phyloP scores from a whole-genome alignment of 2,797 vertebrate species.

The Hydrocynus forskahlii region DNA sequence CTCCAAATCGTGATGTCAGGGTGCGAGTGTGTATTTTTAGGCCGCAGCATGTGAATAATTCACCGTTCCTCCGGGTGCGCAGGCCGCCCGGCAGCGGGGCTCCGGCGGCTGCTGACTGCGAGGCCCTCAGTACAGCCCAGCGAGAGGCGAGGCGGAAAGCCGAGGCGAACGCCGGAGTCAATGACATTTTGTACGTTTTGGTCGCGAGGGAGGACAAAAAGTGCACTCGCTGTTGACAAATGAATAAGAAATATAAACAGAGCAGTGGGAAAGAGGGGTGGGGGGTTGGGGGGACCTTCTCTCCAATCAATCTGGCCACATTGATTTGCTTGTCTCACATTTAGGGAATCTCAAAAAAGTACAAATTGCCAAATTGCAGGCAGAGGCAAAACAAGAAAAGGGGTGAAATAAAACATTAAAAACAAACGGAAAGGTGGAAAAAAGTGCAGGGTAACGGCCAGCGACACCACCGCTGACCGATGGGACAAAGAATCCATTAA shows the following conservation, averaged over 20 bases:
- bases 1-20: constrained; percentile 56
- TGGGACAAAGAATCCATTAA: constrained; percentile 67
- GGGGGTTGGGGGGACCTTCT: constrained; percentile 51
- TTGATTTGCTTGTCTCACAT: constrained; percentile 63
- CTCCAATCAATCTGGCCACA: constrained; percentile 58
- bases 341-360: constrained; percentile 55
- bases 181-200: constrained; percentile 73
- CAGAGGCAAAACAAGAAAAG: constrained; percentile 43
- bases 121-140: constrained; percentile 42
- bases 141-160: constrained; percentile 70
- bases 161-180: constrained; percentile 68
- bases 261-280: constrained; percentile 62
- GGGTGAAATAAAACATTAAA: not conserved
- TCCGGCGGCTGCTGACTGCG: constrained; percentile 29
- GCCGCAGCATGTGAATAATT: constrained; percentile 55
- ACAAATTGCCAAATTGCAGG: constrained; percentile 36
- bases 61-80: constrained; percentile 40
- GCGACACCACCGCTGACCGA: constrained; percentile 14
- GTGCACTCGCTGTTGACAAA: constrained; percentile 77
- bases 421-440: not conserved
- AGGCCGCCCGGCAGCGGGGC: constrained; percentile 47
- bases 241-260: constrained; percentile 67
- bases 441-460: not conserved
- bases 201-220: constrained; percentile 62
- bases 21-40: constrained; percentile 66